These are phyloP conservation scores for Rhadina sibilatrix DNA, from an alignment of 2,113 vertebrate species.

Conservation along the genomic window DNA sequence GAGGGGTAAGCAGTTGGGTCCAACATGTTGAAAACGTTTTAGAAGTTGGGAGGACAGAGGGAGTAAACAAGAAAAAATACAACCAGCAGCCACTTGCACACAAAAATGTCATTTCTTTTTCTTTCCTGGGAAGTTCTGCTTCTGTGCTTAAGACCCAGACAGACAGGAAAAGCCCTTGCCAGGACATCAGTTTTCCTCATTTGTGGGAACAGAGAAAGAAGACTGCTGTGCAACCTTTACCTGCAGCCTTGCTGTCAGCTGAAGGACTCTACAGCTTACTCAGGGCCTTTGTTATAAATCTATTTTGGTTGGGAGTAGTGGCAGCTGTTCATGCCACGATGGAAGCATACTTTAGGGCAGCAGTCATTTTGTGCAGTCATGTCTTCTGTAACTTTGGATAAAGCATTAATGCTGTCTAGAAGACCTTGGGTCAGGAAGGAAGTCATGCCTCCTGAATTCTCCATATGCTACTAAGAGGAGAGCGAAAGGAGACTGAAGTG, in stretches of 20 bases:
- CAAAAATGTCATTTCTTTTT: slow-evolving; percentile 8
- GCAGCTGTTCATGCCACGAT: background rate
- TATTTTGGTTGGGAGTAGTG: background rate
- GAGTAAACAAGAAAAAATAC: background rate
- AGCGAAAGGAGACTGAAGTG: background rate
- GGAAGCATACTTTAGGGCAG: background rate
- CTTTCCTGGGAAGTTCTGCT: slow-evolving; percentile 23
- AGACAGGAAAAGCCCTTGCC: slow-evolving; percentile 57
- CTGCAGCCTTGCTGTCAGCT: background rate
- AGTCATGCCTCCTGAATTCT: background rate
- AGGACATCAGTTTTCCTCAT: slow-evolving; percentile 67
- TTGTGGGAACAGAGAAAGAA: slow-evolving; percentile 41
- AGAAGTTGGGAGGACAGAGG: background rate
- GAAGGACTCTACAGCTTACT: background rate
- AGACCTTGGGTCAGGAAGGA: background rate
- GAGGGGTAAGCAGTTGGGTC: background rate
- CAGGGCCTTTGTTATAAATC: background rate
- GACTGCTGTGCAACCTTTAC: background rate
- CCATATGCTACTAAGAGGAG: background rate
- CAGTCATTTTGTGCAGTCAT: background rate
- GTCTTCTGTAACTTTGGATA: background rate
- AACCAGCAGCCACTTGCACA: background rate
- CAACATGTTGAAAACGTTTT: background rate
- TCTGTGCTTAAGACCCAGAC: slow-evolving; percentile 54
- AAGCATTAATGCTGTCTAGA: background rate